A percentile compares a stretch with the other conserved stretches of the same genome.
These are phyloP conservation scores for Tenthredo livida DNA, from an alignment of 2,888 invertebrate species.

Conservation along the genomic window DNA sequence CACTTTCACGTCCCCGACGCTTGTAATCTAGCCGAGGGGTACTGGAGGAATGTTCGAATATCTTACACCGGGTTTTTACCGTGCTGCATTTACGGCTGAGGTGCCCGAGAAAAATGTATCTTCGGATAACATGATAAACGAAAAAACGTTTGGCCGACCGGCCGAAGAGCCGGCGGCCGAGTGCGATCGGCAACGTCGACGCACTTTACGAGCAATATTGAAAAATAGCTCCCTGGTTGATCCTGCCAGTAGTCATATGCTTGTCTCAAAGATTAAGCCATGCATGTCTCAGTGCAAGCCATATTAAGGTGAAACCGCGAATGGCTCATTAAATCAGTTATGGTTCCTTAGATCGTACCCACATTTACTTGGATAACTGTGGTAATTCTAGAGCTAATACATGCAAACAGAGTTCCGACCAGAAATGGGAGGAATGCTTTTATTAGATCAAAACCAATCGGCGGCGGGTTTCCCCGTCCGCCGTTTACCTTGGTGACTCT, in stretches of 20 bases:
- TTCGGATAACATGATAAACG: no score
- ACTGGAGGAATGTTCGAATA: neutral
- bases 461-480: no score
- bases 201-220: no score
- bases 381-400: slow-evolving; percentile 86
- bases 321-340: slow-evolving; percentile 83
- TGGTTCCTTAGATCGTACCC: slow-evolving; percentile 80
- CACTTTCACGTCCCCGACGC: no score
- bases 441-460: no score
- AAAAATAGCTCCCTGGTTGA: slow-evolving; percentile 78
- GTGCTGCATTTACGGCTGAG: slow-evolving; percentile 79
- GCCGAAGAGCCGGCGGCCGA: slow-evolving; percentile 60
- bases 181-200: slow-evolving; percentile 63
- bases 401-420: no score
- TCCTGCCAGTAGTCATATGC: slow-evolving; percentile 84
- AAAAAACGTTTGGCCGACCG: slow-evolving; percentile 1
- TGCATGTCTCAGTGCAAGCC: slow-evolving; percentile 84
- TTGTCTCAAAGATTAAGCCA: slow-evolving; percentile 86
- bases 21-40: no score
- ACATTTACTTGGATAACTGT: slow-evolving; percentile 82
- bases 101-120: no score
- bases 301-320: slow-evolving; percentile 80
- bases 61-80: neutral
- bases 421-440: no score
- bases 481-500: no score